Base-by-base conservation (phyloP, 1,140 invertebrate genomes). In the Caerostris darwini region DNA sequence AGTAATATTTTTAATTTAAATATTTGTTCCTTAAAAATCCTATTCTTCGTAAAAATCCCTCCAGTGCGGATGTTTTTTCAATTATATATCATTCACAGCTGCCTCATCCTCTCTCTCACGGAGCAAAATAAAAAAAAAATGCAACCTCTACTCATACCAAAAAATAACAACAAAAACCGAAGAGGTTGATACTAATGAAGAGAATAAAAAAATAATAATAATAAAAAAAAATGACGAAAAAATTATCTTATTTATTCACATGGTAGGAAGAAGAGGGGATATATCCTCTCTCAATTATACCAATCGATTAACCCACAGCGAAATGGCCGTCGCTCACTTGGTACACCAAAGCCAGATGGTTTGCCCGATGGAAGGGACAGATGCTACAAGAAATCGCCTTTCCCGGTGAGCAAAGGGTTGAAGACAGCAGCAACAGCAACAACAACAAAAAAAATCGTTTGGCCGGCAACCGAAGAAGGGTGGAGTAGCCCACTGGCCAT, bases 201-300 rank as follows among this genome's bases (percentile, higher is more conserved):
- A 77, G 71, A 77, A 50, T 3, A 12, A 67, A n/a, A 67, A 50
- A 77, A 77, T 50, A 85, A 67, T 12, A 67, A 67, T 5, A 67
- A n/a, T 3, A 14, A 67, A n/a, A 67, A 67, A 12, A 67, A 67
- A 59, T 10, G 56, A n/a, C 56, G 19, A 17, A 59, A 59, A 85
- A 85, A 85, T 85, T 85, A 85, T 85, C 83, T 59, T 85, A 85
- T 58, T 58, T 77, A 77, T 77, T 77, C 71, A 77, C 71, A 77
- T 8, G 34, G 14, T 67, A 14, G 61, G 61, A 67, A n/a, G 61
- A 67, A 67, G 34, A 57, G 56, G 86, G n/a, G 86, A 64, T 88
- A 88, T 53, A 64, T 88, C 86, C 59, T 64, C 86, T 50, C 86
- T 88, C 86, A 61, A 88, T 88, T 88, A 88, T 64, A 58, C 59